Evolutionary conservation across 2,888 invertebrate species (phyloP), one percentile per base, ranked within the genome.

Genomic region (Entomobrya proxima): DNA sequence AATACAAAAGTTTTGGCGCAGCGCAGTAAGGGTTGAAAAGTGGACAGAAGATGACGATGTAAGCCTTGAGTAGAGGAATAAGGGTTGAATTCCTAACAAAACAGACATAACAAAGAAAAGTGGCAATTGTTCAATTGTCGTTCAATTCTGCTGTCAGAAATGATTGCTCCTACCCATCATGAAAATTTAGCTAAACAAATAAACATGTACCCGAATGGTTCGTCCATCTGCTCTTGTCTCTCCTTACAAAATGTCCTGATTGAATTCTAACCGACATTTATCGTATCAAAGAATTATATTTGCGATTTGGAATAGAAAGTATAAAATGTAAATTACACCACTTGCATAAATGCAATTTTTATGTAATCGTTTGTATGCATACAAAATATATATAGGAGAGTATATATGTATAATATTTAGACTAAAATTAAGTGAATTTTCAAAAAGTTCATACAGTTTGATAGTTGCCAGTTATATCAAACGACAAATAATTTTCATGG

Each of bases 101-200:
- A 76, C 47, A 78, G 21, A 58, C 30, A 27, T 40, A 81, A 55
- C 47, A 37, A 74, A n/a, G 74, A 58, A 47, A 81, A 81, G 74
- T 81, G 81, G 37, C 35, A 81, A 81, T 83, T 67, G 76, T 83
- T 75, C 64, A 76, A 83, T 64, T 83, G 50, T 76, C 82, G 76
- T 21, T 83, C 24, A 27, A 47, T 30, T 72, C 72, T 72, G 47
- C 72, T 72, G 72, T 47, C 47, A 64, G 67, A 58, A 78, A 21
- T 47, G 30, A 32, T 67, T 27, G 32, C 21, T 32, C 5, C 7
- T 40, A 50, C 27, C 18, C 35, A 37, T 52, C 13, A 40, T 69
- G 37, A 55, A 72, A 72, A 47, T 47, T 72, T 30, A 72, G 11
- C 47, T 72, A 72, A 72, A 72, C 72, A 69, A 80, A 80, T 80